Percentiles rank a stretch among this genome's conserved stretches.
Evolutionary conservation across 2,113 vertebrate genomes (phyloP).

Genomic region (Pachycephala philippinensis): DNA sequence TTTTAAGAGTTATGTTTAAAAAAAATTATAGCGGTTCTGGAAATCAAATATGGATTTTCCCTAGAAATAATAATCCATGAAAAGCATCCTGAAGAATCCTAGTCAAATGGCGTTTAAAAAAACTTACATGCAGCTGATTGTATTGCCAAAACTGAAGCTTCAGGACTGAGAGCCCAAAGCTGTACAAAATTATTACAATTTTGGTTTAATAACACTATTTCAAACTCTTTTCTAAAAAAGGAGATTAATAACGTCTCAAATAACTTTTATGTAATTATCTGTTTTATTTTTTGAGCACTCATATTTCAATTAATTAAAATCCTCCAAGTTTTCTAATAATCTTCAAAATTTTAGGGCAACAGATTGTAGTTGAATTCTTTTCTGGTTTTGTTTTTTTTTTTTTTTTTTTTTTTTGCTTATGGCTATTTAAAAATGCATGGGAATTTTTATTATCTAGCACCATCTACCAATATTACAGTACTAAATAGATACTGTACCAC

Average conservation of each 20-base stretch:
- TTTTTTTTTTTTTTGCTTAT: background rate
- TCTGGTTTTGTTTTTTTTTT: background rate
- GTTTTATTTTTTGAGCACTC: background rate
- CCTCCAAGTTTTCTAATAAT: background rate
- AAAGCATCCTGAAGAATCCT: background rate
- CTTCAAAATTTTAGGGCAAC: background rate
- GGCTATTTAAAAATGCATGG: background rate
- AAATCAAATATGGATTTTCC: background rate
- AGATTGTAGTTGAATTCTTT: background rate
- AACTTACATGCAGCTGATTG: background rate
- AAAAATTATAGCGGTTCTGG: background rate
- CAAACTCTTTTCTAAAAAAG: background rate
- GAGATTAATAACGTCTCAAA: background rate
- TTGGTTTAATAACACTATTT: background rate
- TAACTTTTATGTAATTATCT: background rate
- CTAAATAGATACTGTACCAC: background rate
- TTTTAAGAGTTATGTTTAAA: background rate
- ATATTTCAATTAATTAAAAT: background rate
- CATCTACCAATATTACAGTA: background rate
- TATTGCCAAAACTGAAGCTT: background rate
- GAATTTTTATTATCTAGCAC: background rate
- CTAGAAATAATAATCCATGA: background rate
- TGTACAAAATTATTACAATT: background rate
- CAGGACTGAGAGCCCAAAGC: background rate
- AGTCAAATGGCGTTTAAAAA: background rate